Conservation (phyloP, 2,113 vertebrate genomes). For the Tricholaema leucomelas region DNA sequence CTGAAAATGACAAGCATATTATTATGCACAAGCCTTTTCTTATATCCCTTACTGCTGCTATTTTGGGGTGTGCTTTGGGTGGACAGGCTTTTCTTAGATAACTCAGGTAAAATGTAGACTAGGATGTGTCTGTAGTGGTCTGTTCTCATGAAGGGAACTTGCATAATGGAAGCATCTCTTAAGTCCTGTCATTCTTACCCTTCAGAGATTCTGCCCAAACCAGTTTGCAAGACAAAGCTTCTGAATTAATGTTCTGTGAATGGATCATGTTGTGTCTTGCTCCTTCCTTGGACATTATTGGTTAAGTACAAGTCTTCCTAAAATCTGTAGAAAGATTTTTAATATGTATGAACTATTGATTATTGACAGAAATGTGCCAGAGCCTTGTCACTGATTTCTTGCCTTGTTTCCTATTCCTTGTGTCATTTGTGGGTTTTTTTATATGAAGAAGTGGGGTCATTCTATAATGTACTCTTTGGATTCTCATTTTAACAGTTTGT, state of each 20-base stretch:
- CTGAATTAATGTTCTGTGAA: not conserved
- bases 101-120: not conserved
- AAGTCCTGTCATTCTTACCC: not conserved
- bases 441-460: not conserved
- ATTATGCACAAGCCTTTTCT: not conserved
- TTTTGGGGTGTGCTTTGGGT: not conserved
- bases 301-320: not conserved
- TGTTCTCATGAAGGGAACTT: not conserved
- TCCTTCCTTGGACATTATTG: not conserved
- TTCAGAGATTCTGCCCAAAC: not conserved
- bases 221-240: not conserved
- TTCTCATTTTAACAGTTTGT: fast-evolving
- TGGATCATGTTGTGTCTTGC: not conserved
- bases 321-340: not conserved
- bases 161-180: not conserved
- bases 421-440: not conserved
- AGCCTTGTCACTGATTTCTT: not conserved
- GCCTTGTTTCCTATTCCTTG: not conserved
- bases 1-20: not conserved
- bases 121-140: not conserved
- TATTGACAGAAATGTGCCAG: not conserved
- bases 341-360: fast-evolving
- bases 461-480: not conserved
- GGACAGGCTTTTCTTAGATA: not conserved
- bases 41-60: not conserved